Conservation (phyloP, 2,797 vertebrate species). For the Danio tinwini region DNA sequence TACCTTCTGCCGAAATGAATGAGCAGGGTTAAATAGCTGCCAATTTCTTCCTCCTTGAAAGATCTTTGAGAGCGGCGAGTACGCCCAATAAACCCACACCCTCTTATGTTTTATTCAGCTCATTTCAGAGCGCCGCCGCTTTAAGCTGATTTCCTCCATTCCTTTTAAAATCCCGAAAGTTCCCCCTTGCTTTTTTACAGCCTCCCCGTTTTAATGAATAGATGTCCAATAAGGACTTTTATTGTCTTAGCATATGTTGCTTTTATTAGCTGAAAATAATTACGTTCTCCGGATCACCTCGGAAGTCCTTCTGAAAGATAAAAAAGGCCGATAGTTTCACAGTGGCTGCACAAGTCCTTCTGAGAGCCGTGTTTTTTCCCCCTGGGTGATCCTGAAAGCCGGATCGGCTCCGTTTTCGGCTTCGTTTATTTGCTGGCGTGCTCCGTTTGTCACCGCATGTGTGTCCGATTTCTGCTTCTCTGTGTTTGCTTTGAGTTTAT, state of each 20-base stretch:
- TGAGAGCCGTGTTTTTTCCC: constrained; percentile 88
- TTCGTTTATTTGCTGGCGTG: constrained; percentile 80
- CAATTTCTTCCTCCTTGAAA: constrained; percentile 67
- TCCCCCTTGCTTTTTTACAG: constrained; percentile 78
- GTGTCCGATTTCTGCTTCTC: constrained; percentile 34
- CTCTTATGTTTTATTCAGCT: constrained; percentile 83
- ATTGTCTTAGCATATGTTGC: constrained; percentile 99
- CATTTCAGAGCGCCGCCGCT: constrained; percentile 79
- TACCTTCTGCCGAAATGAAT: constrained; percentile 58
- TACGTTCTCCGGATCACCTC: constrained; percentile 98
- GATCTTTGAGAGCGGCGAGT: constrained; percentile 73
- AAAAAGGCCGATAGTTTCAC: constrained; percentile 99
- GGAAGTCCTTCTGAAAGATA: constrained; percentile 96
- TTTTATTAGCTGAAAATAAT: constrained; percentile 99
- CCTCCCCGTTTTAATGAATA: constrained; percentile 89
- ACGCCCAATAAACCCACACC: constrained; percentile 80
- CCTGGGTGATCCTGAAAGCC: constrained; percentile 85
- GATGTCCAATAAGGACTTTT: constrained; percentile 98
- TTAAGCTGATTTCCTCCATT: constrained; percentile 77
- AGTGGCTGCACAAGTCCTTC: constrained; percentile 99
- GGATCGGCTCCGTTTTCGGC: constrained; percentile 78
- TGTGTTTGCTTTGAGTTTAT: constrained; percentile 21
- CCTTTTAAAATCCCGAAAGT: constrained; percentile 82
- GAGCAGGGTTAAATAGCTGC: constrained; percentile 66
- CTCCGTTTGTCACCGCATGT: constrained; percentile 19